Evolutionary conservation across 53 echinoderm and acorn worm genomes (phyloP).

Genomic region (Stichopus horrens): DNA sequence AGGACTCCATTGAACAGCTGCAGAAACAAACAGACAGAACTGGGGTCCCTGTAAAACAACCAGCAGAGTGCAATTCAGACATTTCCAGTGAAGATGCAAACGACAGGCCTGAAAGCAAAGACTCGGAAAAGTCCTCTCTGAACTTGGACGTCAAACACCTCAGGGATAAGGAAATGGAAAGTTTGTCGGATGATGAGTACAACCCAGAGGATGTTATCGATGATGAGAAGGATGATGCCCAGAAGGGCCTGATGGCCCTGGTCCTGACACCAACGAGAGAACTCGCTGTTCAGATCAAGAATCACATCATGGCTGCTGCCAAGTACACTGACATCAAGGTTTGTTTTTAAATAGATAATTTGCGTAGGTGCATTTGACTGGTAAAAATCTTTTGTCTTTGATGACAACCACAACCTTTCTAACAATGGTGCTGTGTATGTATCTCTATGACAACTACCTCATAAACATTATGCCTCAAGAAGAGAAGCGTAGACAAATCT

Average conservation of each 20-base stretch:
- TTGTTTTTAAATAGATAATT: neutral
- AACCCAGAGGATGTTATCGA: neutral
- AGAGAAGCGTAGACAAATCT: no score
- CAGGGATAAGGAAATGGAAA: neutral
- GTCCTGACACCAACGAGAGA: constrained; percentile 89
- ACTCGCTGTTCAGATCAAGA: constrained; percentile 86
- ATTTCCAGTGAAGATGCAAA: neutral
- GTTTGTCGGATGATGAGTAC: neutral
- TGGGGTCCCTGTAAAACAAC: neutral
- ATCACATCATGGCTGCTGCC: constrained; percentile 73
- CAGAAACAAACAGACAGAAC: neutral
- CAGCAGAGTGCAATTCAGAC: neutral
- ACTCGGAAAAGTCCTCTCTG: neutral
- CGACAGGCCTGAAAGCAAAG: neutral
- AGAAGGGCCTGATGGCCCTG: constrained; percentile 44
- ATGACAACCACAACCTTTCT: neutral
- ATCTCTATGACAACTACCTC: no score
- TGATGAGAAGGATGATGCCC: neutral
- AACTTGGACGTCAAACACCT: neutral
- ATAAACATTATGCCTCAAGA: no score
- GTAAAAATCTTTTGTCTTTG: neutral
- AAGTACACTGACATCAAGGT: constrained; percentile 89
- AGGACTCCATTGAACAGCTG: neutral
- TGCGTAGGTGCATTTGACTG: neutral
- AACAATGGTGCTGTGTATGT: no score